Evolutionary conservation across 2,888 invertebrate species (phyloP).

Genomic region (Aphidius colemani): DNA sequence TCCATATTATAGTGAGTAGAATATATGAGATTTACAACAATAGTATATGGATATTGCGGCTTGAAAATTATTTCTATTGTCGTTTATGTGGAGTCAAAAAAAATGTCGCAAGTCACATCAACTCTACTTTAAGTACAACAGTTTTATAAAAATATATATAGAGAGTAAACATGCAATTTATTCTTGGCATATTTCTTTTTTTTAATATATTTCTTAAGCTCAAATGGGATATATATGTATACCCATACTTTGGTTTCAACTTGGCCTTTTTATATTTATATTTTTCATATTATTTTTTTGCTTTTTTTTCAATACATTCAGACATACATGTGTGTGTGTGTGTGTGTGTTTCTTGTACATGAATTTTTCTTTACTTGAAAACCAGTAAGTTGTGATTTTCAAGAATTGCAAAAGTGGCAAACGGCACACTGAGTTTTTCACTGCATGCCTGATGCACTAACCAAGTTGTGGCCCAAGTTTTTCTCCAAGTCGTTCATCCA

Average conservation of each 20-base stretch:
- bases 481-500: constrained; percentile 20
- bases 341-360: constrained; percentile 20
- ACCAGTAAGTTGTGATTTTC: constrained; percentile 24
- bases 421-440: constrained; percentile 11
- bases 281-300: no score
- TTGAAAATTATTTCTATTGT: constrained; percentile 28
- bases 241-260: no score
- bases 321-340: constrained; percentile 16
- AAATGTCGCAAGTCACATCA: constrained; percentile 37
- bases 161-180: neutral
- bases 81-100: constrained; percentile 26
- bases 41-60: no score
- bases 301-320: no score
- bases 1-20: no score
- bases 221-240: no score
- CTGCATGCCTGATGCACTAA: constrained; percentile 10
- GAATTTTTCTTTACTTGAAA: no score
- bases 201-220: neutral
- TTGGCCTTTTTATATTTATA: no score
- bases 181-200: neutral
- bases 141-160: constrained; percentile 40
- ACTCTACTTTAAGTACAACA: constrained; percentile 37
- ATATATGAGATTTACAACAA: no score
- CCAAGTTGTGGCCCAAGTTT: constrained; percentile 16
- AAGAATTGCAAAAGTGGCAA: constrained; percentile 13